Base-by-base conservation (phyloP, 2,113 vertebrate species). In the Mus pahari region DNA sequence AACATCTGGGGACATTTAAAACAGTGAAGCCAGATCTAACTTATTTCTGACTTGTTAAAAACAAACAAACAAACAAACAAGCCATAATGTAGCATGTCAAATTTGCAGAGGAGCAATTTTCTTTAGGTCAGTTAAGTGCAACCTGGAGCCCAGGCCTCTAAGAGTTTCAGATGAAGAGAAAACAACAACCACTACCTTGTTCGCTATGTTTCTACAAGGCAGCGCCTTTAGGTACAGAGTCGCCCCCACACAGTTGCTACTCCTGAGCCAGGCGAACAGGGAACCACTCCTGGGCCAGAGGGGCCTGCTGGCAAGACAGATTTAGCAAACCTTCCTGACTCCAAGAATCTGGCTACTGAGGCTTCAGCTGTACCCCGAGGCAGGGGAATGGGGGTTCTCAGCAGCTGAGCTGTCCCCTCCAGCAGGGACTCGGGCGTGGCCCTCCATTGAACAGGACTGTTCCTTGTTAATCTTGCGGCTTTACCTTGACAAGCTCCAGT, bases 401-500 rank as follows among this genome's bases (percentile, higher is more conserved):
- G 75, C 75, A 53, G 48, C 75, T 81, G 78, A 36, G 53, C 98
- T 98, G 98, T 97, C 97, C 98, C 97, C 98, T 94, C 98, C 92
- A 92, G 98, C 98, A 98, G 97, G 97, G 97, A 28, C 6, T 1
- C 5, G 96, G 98, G 98, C 98, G 98, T 98, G 98, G 97, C 98
- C 98, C 98, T 98, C 98, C 98, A 98, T 98, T 98, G 98, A 97
- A 98, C 98, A 99, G 98, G 98, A 97, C 95, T 98, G 98, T 98
- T 98, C 98, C 97, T 96, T 98, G 96, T 97, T 95, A 97, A 97
- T 97, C 96, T 97, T 95, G 97, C 10, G 78, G 92, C 36, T 96
- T 97, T 99, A 99, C 99, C 99, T 99, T 99, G 99, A 98, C 99
- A 99, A 53, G 99, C 99, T 95, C 99, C 99, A 0, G 99, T 99